Conservation (phyloP, 2,888 invertebrate genomes). For the Hirtodrosophila histrioides region DNA sequence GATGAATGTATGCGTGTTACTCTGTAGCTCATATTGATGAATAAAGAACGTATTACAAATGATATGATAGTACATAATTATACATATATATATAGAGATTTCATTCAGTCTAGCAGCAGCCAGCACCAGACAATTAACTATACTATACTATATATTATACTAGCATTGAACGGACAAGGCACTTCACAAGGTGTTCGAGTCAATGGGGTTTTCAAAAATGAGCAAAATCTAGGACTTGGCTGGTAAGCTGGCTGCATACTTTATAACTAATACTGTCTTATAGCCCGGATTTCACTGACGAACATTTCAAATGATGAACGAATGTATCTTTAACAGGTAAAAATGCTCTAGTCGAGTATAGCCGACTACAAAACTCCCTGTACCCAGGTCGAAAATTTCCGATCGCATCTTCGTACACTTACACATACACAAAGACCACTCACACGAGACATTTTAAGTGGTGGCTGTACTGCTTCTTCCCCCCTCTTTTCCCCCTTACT, state of each 20-base stretch:
- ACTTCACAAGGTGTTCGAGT: constrained; percentile 11
- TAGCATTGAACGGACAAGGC: constrained; percentile 28
- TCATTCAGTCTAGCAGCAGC: constrained; percentile 10
- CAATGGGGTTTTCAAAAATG: background rate
- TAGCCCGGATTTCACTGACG: constrained; percentile 11
- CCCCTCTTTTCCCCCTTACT: no score
- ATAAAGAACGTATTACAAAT: constrained; percentile 23
- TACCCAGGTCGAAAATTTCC: no score
- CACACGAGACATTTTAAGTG: no score
- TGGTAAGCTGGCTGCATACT: constrained; percentile 27
- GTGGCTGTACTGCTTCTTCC: no score
- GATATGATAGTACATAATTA: constrained; percentile 18
- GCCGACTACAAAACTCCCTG: no score
- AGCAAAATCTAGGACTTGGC: constrained; percentile 4
- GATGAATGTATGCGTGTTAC: constrained; percentile 9
- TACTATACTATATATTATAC: background rate
- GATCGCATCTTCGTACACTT: no score
- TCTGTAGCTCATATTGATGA: background rate
- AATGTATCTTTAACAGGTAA: no score
- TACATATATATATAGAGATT: background rate
- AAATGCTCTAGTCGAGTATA: no score
- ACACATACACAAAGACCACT: no score
- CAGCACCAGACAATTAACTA: constrained; percentile 6
- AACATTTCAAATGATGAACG: no score
- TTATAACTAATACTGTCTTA: background rate